Evolutionary conservation across 2,113 vertebrate genomes (phyloP), one percentile per base, ranked within the genome.

Genomic region (Rattus rattus): DNA sequence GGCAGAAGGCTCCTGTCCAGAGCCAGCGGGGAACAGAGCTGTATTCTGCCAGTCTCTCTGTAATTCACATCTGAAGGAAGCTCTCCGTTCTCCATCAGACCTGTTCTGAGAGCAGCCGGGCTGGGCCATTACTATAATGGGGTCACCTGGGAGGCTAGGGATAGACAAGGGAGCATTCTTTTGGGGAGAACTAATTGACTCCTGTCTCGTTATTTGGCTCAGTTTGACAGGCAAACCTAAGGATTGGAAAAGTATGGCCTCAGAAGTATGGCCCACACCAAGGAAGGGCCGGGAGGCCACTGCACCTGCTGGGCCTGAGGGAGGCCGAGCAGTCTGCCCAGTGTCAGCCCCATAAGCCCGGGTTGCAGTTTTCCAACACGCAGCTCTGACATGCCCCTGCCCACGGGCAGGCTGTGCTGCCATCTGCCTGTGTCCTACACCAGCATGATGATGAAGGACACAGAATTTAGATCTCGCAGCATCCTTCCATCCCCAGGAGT

Each of bases 101-200:
- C 96, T 88, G 86, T 94, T 92, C 91, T 90, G 91, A 94, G 93
- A 63, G 96, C 33, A 97, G 97, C 92, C 75, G 97, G 97, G 79
- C 91, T 94, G 96, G 97, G n/a, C 97, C 97, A 98, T 99, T 98
- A 98, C 87, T 98, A 98, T 98, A 98, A 98, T 98, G 98, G 98
- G 98, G 98, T 99, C 98, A 98, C 98, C 98, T 98, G 98, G 98
- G 98, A 98, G 97, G 96, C 97, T 92, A 94, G 97, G 97, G 96
- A 97, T 33, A 97, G 98, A 98, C 98, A 98, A 97, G 93, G 97
- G 97, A 98, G 98, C 97, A 98, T 97, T 98, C 97, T 98, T 96
- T 96, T 97, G 98, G 98, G 98, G 97, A 98, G 97, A 98, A 97
- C 97, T 97, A 97, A 97, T 96, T 98, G 98, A 98, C 98, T 98